These are phyloP conservation scores for Todiramphus saurophagus DNA, from an alignment of 2,113 vertebrate genomes.

Conservation along the genomic window DNA sequence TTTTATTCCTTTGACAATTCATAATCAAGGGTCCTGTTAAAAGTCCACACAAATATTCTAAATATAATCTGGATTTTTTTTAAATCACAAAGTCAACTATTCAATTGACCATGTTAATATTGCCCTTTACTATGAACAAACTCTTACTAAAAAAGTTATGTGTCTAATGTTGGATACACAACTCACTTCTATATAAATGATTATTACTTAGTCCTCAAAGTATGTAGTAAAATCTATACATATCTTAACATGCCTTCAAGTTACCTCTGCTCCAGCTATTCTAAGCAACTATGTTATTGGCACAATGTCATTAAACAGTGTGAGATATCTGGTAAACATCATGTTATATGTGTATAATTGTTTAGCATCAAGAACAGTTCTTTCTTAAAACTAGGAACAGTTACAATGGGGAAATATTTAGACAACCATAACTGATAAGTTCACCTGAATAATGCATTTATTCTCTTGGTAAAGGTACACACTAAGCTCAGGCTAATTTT, in stretches of 20 bases:
- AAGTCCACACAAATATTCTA: background rate
- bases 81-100: background rate
- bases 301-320: background rate
- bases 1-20: background rate
- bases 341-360: background rate
- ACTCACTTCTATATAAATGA: background rate
- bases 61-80: background rate
- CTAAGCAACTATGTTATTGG: background rate
- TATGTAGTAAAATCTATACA: background rate
- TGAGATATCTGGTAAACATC: background rate
- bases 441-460: background rate
- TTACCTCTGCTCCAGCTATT: background rate
- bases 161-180: background rate
- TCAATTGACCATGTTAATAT: background rate
- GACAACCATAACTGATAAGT: background rate
- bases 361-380: background rate
- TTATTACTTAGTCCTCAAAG: background rate
- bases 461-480: background rate
- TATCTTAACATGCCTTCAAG: background rate
- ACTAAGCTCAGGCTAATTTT: background rate
- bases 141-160: background rate
- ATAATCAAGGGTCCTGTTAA: background rate
- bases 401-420: background rate
- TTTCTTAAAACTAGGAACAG: background rate
- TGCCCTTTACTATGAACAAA: background rate